A percentile compares a stretch with the other conserved stretches of the same genome.
phyloP scores from a whole-genome alignment of 1,140 invertebrate genomes.

The Zaprionus gabonicus region DNA sequence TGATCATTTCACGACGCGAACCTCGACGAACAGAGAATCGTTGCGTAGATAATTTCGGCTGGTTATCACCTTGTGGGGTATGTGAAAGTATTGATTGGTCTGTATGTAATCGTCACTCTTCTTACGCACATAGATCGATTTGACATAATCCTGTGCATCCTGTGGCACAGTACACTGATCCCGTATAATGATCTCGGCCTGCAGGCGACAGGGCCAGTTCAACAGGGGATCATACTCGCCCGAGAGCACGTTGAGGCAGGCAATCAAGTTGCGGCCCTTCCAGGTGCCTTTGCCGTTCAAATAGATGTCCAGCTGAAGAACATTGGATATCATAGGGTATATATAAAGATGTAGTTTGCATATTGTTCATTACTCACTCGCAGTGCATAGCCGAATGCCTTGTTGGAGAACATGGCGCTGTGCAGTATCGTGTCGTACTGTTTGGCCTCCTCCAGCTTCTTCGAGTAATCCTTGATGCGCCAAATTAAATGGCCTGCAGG shows the following conservation, averaged over 20 bases:
- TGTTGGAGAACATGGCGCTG: conserved; percentile 88
- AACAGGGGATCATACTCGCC: conserved; percentile 89
- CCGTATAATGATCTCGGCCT: conserved; percentile 87
- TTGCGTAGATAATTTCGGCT: conserved; percentile 88
- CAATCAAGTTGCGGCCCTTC: conserved; percentile 89
- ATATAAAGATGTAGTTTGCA: background rate
- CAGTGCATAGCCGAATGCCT: conserved; percentile 89
- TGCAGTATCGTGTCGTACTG: conserved; percentile 87
- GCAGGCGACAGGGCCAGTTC: conserved; percentile 88
- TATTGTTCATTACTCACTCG: conserved; percentile 85
- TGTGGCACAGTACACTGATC: conserved; percentile 86
- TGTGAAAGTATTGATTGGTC: conserved; percentile 89
- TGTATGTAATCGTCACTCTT: conserved; percentile 85
- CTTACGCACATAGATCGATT: conserved; percentile 84
- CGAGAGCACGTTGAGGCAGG: conserved; percentile 87
- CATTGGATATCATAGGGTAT: no score
- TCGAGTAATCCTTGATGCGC: conserved; percentile 88
- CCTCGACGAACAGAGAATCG: conserved; percentile 88
- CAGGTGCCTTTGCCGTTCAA: conserved; percentile 90
- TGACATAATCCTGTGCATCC: conserved; percentile 85
- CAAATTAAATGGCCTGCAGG: conserved; percentile 87
- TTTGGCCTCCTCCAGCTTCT: conserved; percentile 88
- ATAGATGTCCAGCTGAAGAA: conserved; percentile 87
- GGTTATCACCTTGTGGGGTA: conserved; percentile 88
- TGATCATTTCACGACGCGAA: conserved; percentile 84